A percentile compares a stretch with the other conserved stretches of the same genome.
phyloP scores from a whole-genome alignment of 2,113 vertebrate genomes.

The Solea solea region DNA sequence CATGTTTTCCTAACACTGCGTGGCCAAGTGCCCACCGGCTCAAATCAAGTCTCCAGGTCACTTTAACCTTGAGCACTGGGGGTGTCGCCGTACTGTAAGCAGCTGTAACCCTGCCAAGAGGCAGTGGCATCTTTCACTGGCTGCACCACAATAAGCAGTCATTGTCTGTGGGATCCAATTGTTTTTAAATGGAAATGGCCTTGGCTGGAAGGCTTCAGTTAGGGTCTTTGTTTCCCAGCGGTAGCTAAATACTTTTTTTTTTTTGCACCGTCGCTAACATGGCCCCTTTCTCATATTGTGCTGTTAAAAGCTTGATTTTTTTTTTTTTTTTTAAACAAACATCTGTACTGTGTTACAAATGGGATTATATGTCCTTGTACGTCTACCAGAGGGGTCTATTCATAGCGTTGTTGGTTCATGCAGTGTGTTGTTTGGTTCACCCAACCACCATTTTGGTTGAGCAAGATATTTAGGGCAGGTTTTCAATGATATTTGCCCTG shows the following conservation, averaged over 20 bases:
- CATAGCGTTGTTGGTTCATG: too few relatives aligned
- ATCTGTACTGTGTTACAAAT: too few relatives aligned
- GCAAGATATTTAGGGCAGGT: too few relatives aligned
- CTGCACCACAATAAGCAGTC: slow-evolving; percentile 39
- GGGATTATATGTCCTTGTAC: too few relatives aligned
- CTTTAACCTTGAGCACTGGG: slow-evolving; percentile 81
- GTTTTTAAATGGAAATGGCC: slow-evolving; percentile 54
- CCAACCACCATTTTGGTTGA: slow-evolving; percentile 1
- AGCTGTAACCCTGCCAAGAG: slow-evolving; percentile 67
- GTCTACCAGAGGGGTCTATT: too few relatives aligned
- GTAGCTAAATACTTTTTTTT: not conserved
- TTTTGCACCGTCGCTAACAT: not conserved
- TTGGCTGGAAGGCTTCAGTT: slow-evolving; percentile 19
- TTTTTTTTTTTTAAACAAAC: too few relatives aligned
- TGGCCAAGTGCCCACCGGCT: slow-evolving; percentile 71
- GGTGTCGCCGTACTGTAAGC: slow-evolving; percentile 49
- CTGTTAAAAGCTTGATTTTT: not conserved
- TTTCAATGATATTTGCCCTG: too few relatives aligned
- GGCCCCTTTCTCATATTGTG: not conserved
- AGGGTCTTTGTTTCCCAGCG: slow-evolving; percentile 8
- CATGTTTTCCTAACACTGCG: slow-evolving; percentile 73
- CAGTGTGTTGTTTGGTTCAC: too few relatives aligned
- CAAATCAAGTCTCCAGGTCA: slow-evolving; percentile 69
- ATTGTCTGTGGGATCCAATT: slow-evolving; percentile 33
- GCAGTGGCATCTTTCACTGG: slow-evolving; percentile 45